phyloP scores from a whole-genome alignment of 1,140 invertebrate genomes.

The Apis florea region DNA sequence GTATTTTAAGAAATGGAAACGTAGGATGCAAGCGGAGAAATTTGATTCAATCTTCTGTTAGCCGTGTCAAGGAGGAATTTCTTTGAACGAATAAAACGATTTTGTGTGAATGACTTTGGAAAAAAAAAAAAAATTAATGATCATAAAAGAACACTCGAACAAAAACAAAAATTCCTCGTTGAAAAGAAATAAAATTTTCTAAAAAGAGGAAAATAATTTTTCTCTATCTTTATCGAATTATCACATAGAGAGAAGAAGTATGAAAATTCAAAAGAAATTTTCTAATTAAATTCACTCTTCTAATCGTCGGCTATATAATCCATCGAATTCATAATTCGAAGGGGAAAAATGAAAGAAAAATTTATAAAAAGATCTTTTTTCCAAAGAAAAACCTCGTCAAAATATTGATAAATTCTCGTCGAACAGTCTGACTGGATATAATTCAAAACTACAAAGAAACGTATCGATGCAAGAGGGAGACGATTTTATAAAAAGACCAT shows the following conservation, averaged over 20 bases:
- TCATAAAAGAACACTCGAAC: no score
- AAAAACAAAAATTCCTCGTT: background rate
- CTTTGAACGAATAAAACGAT: background rate
- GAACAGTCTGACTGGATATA: background rate
- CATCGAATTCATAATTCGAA: background rate
- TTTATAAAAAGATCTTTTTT: background rate
- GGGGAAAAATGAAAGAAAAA: no score
- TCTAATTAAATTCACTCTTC: background rate
- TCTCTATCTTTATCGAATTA: no score
- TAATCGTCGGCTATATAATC: background rate
- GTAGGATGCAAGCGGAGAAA: background rate
- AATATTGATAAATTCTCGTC: conserved; percentile 6
- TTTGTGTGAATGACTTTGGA: no score
- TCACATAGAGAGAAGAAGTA: no score
- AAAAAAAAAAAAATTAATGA: background rate
- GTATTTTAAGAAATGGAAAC: background rate
- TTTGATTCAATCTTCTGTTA: background rate
- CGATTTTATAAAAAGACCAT: background rate
- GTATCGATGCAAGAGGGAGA: background rate
- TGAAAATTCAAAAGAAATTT: no score
- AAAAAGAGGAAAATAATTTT: no score
- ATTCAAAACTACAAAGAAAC: no score
- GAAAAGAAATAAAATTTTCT: no score
- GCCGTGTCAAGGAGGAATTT: background rate
- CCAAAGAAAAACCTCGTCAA: background rate